Conservation (phyloP, 1,140 invertebrate genomes). For the Drosophila trapezifrons region DNA sequence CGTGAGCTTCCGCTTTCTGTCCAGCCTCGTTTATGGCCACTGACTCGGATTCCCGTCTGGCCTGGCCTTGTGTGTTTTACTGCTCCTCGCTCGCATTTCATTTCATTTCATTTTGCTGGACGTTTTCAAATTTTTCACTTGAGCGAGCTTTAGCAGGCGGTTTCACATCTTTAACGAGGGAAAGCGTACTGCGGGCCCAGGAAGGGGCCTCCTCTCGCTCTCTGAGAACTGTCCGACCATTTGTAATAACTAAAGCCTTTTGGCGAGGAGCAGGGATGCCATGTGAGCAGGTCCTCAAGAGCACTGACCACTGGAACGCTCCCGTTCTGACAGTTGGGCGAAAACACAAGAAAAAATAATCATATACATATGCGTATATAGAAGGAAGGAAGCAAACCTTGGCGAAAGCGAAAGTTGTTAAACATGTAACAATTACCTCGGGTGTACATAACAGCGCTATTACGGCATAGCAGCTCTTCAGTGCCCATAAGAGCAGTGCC, state of each 20-base stretch:
- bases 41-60: conserved; percentile 23
- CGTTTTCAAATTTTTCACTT: conserved; percentile 81
- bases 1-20: conserved; percentile 65
- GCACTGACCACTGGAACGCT: conserved; percentile 15
- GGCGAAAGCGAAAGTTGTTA: neutral
- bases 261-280: conserved; percentile 24
- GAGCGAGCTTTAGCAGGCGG: conserved; percentile 66
- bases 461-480: too few species aligned
- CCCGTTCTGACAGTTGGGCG: conserved; percentile 9
- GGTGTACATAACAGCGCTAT: neutral
- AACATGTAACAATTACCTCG: neutral
- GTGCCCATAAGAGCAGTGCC: too few species aligned
- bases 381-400: too few species aligned
- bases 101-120: conserved; percentile 73
- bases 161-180: conserved; percentile 64
- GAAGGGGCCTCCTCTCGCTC: conserved; percentile 1
- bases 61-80: conserved; percentile 24
- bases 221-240: conserved; percentile 48
- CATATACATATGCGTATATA: too few species aligned
- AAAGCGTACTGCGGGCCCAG: conserved; percentile 11
- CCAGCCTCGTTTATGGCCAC: conserved; percentile 38
- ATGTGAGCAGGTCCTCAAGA: conserved; percentile 37
- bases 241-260: conserved; percentile 68
- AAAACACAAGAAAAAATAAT: conserved; percentile 24
- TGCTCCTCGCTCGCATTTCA: conserved; percentile 46